Conservation (phyloP, 1,140 invertebrate species). For the Microplitis mediator region DNA sequence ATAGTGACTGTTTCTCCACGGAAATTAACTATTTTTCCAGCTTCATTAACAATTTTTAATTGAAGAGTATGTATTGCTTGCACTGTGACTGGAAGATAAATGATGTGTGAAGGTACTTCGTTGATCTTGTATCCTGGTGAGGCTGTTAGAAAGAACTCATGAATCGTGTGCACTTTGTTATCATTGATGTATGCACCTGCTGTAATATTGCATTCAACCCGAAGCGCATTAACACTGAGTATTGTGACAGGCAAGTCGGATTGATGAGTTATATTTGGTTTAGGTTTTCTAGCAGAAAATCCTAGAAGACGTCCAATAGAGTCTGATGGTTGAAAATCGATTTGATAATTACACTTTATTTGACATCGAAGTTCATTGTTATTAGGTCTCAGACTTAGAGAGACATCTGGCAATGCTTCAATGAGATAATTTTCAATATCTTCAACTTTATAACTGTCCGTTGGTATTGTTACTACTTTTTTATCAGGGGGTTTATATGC, state of each 20-base stretch:
- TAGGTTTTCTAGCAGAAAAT: neutral
- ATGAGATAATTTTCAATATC: constrained; percentile 38
- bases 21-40: too few relatives aligned
- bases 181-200: constrained; percentile 3
- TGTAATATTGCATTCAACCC: constrained; percentile 20
- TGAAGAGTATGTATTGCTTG: too few relatives aligned
- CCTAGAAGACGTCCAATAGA: neutral
- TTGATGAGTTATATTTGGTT: neutral
- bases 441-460: constrained; percentile 46
- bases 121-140: too few relatives aligned
- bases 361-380: constrained; percentile 5
- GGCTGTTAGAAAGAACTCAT: neutral
- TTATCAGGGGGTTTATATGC: neutral
- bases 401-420: neutral
- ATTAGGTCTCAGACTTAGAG: neutral
- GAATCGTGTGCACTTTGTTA: constrained; percentile 1
- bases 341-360: neutral
- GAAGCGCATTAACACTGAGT: neutral
- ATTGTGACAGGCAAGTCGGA: neutral
- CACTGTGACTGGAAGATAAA: too few relatives aligned
- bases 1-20: too few relatives aligned
- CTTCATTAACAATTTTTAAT: too few relatives aligned
- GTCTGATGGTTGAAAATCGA: neutral
- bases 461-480: constrained; percentile 42
- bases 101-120: too few relatives aligned